A percentile compares a stretch with the other conserved stretches of the same genome.
phyloP scores from a whole-genome alignment of 2,888 invertebrate species.

The Drosophila ustulata region DNA sequence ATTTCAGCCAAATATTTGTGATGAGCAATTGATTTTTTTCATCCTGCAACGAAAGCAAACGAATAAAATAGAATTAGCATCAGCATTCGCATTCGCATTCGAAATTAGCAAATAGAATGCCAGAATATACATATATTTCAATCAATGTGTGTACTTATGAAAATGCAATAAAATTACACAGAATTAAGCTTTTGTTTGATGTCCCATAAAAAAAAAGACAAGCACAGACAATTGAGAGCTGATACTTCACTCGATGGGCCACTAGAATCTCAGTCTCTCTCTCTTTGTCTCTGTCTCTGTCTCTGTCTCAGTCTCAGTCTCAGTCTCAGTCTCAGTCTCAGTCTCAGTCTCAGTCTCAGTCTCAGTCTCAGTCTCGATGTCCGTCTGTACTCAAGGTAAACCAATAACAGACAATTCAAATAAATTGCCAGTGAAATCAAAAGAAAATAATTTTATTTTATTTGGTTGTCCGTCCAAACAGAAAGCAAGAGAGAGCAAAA shows the following conservation, averaged over 20 bases:
- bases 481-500: background rate
- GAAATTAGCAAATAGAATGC: slow-evolving; percentile 4
- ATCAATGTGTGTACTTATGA: slow-evolving; percentile 8
- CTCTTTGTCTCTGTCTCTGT: background rate
- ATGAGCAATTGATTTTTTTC: slow-evolving; percentile 98
- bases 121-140: background rate
- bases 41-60: slow-evolving; percentile 89
- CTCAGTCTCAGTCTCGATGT: background rate
- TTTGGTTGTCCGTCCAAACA: slow-evolving; percentile 6
- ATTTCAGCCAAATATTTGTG: slow-evolving; percentile 97
- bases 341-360: background rate
- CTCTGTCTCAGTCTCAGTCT: background rate
- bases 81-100: background rate
- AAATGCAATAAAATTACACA: slow-evolving; percentile 16
- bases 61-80: slow-evolving; percentile 13
- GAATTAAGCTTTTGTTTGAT: slow-evolving; percentile 36
- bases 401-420: slow-evolving; percentile 41
- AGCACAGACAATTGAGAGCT: slow-evolving; percentile 2
- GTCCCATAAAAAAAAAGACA: slow-evolving; percentile 20
- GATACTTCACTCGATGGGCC: slow-evolving; percentile 10
- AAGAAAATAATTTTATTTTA: slow-evolving; percentile 28
- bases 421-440: slow-evolving; percentile 39
- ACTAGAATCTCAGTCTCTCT: background rate
- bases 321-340: too few relatives aligned
- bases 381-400: slow-evolving; percentile 22